Percentiles rank a stretch among this genome's conserved stretches.
phyloP scores from a whole-genome alignment of 2,113 vertebrate genomes.

The Centrocercus urophasianus region DNA sequence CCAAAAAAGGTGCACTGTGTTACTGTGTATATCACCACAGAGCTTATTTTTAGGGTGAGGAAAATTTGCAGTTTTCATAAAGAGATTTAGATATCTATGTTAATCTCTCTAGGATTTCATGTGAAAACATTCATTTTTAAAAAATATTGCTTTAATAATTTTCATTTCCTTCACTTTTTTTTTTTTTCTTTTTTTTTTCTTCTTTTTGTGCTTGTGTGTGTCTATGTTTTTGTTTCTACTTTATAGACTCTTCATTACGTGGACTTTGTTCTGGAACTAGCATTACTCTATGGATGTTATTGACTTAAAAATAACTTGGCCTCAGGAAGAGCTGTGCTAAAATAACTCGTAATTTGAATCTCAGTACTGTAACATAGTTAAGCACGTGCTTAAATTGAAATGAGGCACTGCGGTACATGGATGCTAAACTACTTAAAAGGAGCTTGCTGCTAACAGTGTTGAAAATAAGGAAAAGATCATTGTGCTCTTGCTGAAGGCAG shows the following conservation, averaged over 20 bases:
- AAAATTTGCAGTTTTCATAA: neutral
- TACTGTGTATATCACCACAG: neutral
- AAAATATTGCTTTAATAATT: neutral
- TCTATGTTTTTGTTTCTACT: neutral
- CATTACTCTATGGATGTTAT: neutral
- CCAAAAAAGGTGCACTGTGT: neutral
- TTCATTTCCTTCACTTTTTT: neutral
- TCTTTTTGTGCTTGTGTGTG: neutral
- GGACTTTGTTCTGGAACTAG: neutral
- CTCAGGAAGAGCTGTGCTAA: neutral
- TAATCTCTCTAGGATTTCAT: neutral
- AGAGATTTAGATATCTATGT: neutral
- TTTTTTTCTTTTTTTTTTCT: neutral
- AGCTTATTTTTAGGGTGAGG: neutral
- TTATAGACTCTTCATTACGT: neutral
- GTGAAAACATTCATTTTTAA: neutral
- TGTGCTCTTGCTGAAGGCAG: neutral
- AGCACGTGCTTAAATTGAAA: conserved; percentile 15
- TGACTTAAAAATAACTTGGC: conserved; percentile 3
- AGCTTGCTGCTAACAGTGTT: neutral
- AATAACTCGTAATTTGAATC: conserved; percentile 20
- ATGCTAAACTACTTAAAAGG: neutral
- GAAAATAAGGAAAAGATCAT: neutral
- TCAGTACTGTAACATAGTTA: neutral
- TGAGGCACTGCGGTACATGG: neutral